Evolutionary conservation across 2,888 invertebrate species (phyloP).

Genomic region (Bugula neritina): DNA sequence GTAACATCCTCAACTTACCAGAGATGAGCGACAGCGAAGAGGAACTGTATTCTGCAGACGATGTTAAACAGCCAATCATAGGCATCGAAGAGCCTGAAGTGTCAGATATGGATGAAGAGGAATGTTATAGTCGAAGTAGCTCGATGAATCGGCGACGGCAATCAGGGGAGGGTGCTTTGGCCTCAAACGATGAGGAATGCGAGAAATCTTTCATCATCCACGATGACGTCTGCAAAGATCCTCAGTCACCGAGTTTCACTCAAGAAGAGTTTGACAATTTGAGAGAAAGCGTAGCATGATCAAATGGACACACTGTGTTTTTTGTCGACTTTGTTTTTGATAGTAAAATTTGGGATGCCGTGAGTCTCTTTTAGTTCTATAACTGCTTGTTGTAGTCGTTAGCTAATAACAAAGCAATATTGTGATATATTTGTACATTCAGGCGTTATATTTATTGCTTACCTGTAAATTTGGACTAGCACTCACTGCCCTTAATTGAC

Average conservation of each 20-base stretch:
- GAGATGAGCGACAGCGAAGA: constrained; percentile 22
- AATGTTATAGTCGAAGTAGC: neutral
- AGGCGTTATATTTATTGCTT: neutral
- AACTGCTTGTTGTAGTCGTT: neutral
- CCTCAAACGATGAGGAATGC: neutral
- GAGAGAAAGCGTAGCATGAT: constrained; percentile 12
- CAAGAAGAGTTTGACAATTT: constrained; percentile 24
- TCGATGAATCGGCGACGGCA: neutral
- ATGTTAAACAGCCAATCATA: neutral
- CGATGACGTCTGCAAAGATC: neutral
- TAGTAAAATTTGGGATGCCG: too few species aligned
- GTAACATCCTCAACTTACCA: neutral
- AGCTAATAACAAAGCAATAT: neutral
- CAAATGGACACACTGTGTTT: too few species aligned
- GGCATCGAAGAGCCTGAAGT: constrained; percentile 22
- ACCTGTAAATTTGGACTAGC: neutral
- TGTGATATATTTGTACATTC: neutral
- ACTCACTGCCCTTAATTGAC: neutral
- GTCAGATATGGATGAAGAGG: neutral
- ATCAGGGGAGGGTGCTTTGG: neutral
- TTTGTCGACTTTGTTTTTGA: too few species aligned
- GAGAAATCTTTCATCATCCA: constrained; percentile 15
- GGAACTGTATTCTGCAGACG: constrained; percentile 2
- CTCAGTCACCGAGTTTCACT: neutral
- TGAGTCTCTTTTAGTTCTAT: neutral